A percentile compares a stretch with the other conserved stretches of the same genome.
These are phyloP conservation scores for Cataglyphis altisquamis DNA, from an alignment of 2,888 invertebrate species.

Conservation along the genomic window DNA sequence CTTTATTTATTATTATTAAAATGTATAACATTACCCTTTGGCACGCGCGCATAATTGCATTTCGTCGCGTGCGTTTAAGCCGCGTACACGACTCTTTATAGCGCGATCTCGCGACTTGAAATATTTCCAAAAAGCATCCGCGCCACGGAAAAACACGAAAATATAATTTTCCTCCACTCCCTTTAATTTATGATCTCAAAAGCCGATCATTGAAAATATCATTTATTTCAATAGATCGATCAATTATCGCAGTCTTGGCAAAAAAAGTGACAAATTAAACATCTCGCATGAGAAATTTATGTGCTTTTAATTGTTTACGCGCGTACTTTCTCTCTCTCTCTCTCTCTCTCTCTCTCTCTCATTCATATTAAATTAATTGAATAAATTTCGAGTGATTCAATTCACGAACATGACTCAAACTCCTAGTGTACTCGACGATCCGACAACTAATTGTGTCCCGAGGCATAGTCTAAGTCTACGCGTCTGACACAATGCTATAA, in stretches of 20 bases:
- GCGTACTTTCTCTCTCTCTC: not conserved
- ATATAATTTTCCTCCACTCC: not conserved
- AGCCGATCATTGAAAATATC: not conserved
- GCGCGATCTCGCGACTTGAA: slow-evolving; percentile 37
- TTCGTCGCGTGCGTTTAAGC: slow-evolving; percentile 22
- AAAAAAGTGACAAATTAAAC: not conserved
- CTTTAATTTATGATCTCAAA: not conserved
- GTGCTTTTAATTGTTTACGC: not conserved
- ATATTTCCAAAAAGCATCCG: slow-evolving; percentile 28
- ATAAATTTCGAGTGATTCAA: not conserved
- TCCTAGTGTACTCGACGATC: not conserved
- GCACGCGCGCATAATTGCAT: slow-evolving; percentile 28
- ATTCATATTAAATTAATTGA: too few species aligned
- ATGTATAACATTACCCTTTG: not conserved
- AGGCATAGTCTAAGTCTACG: not conserved
- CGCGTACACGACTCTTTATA: slow-evolving; percentile 40
- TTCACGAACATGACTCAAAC: not conserved
- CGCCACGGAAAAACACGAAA: not conserved
- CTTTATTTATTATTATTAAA: slow-evolving; percentile 43
- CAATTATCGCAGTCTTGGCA: not conserved
- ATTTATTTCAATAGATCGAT: not conserved
- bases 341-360: not conserved
- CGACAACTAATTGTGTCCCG: not conserved
- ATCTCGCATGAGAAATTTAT: not conserved
- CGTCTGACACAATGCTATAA: slow-evolving; percentile 24